Base-by-base conservation (phyloP, 2,888 invertebrate genomes). In the Pristionchus mayeri region DNA sequence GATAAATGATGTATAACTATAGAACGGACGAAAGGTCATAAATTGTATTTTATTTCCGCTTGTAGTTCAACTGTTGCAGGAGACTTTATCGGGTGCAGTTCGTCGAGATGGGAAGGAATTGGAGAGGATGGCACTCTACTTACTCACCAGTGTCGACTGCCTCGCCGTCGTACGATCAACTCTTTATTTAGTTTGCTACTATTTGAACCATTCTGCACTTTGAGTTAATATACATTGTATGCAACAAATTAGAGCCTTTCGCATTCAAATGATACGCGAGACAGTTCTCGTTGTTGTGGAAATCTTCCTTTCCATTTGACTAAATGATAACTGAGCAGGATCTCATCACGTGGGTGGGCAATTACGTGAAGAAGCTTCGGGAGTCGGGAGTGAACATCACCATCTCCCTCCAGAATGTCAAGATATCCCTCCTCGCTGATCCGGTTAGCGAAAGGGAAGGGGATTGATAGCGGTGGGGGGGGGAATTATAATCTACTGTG, bases 391-490 rank as follows among this genome's bases (percentile, higher is more conserved):
- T 97, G 94, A 95, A 95, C 40, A 48, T 80, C 63, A 96, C 96
- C 94, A 97, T 98, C 93, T 96, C 97, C 0, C 96, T 96, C 88
- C 96, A 97, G 93, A 98, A 98, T 93, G 96, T 99, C 93, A 96
- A 96, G 94, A 97, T 98, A 84, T 98, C 98, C 81, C 97, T 98
- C 96, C 97, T 96, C 93, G 98, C 98, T 84, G 98, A 98, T 93
- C 97, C 97, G 95, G 97, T 97, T 48, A 30, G 71, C 75, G 13
- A 9, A 1, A 18, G n/a, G n/a, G n/a, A n/a, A n/a, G n/a, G n/a
- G n/a, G n/a, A n/a, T n/a, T n/a, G 30, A n/a, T 27, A 27, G 54
- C 80, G n/a, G 54, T 80, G 24, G 21, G 1, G 67, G 1, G n/a
- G 52, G 54, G 67, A n/a, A n/a, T n/a, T n/a, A n/a, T n/a, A n/a